Evolutionary conservation across 2,888 invertebrate species (phyloP), one percentile per base, ranked within the genome.

Genomic region (Acronicta psi): DNA sequence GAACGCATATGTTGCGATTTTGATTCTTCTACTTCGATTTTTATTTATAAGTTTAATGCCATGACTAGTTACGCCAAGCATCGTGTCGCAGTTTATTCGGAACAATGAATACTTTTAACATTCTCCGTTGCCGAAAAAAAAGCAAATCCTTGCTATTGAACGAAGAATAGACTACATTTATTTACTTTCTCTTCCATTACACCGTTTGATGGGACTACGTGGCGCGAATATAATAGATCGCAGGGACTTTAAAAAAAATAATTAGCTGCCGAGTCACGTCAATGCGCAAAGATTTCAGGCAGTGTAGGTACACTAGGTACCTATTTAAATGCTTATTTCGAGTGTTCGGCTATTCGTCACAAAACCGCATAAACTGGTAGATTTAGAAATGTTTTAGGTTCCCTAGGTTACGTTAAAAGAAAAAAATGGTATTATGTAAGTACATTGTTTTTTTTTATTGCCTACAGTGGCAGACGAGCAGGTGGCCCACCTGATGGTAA

Each of bases 171-270:
- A 50, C 51, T 59, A 66, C 73, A 77, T 79, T 72, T 79, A 80
- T 80, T 81, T 77, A 74, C 72, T 68, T 80, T 81, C 76, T 77
- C 52, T 75, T 41, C 70, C 80, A 82, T 82, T 79, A 69, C 71
- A 71, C 78, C 47, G 73, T 59, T 73, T 72, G 77, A 80, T 75
- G 74, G 54, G 38, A 61, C 70, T 65, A 70, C 70, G 66, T 61
- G 55, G 64, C 46, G 51, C 51, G 68, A 78, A 74, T 72, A 52
- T 52, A 58, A 45, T 55, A 14, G 42, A 51, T 50, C 44, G 44
- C 37, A 57, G 20, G 23, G n/a, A 38, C 13, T 38, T 63, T 66
- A 53, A 66, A 65, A 59, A 63, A 59, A 63, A 59, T 55, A 61
- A 75, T 73, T 73, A 62, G 50, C 23, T 65, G 25, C 2, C 65